phyloP scores from a whole-genome alignment of 2,888 invertebrate genomes.

The Coenonympha arcania region DNA sequence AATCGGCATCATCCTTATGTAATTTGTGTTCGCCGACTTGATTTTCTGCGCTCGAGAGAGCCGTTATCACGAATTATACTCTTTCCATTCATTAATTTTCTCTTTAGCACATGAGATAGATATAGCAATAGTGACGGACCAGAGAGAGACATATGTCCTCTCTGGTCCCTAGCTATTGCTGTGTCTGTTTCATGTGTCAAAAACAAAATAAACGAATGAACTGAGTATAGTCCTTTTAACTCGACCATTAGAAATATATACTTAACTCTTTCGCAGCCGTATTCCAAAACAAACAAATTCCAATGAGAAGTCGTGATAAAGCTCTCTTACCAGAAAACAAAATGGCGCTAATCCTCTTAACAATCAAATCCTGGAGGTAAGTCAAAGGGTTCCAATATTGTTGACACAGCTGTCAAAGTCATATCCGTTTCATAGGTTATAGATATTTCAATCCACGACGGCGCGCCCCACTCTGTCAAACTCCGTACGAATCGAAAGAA shows the following conservation, averaged over 20 bases:
- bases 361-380: no score
- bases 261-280: background rate
- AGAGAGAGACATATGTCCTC: no score
- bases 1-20: conserved; percentile 12
- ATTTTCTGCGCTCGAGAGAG: background rate
- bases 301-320: conserved; percentile 4
- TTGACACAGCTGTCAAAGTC: background rate
- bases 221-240: background rate
- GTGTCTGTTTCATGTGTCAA: no score
- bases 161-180: no score
- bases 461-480: no score
- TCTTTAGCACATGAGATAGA: no score
- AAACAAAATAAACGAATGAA: no score
- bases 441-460: no score
- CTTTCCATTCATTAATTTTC: no score
- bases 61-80: conserved; percentile 2
- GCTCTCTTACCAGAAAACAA: background rate
- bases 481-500: no score
- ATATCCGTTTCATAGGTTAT: background rate
- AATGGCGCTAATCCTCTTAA: background rate
- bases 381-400: no score
- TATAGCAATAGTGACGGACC: no score
- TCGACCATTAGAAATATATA: conserved; percentile 6
- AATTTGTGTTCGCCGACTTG: background rate
- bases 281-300: background rate